Conservation (phyloP, 2,113 vertebrate genomes). For the Epinephelus cyanopodus region DNA sequence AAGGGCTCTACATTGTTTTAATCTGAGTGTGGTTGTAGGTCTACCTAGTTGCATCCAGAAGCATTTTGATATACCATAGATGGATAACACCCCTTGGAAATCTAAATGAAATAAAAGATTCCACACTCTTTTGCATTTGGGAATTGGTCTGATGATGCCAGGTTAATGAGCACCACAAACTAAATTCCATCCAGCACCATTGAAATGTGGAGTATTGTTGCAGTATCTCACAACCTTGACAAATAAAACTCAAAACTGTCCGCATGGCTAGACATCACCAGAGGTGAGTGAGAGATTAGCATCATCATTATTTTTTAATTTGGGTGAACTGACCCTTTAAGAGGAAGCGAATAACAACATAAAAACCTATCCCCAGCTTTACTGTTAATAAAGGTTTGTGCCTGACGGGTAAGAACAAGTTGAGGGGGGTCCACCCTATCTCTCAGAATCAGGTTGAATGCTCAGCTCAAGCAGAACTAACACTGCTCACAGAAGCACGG, state of each 20-base stretch:
- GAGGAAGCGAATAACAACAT: not conserved
- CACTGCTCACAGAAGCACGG: constrained; percentile 44
- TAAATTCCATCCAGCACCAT: not conserved
- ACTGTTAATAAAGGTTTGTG: not conserved
- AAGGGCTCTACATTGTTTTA: too few relatives aligned
- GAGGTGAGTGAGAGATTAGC: not conserved
- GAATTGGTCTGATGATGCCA: too few relatives aligned
- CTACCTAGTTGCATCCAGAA: too few relatives aligned
- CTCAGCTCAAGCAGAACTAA: constrained; percentile 59
- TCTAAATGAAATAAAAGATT: too few relatives aligned
- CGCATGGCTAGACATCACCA: not conserved
- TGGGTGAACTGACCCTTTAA: not conserved
- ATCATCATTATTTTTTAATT: not conserved
- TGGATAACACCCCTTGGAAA: too few relatives aligned
- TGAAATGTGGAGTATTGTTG: not conserved
- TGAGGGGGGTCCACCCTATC: constrained; percentile 5
- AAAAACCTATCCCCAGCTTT: not conserved
- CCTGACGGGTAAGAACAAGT: constrained; percentile 20
- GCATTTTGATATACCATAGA: too few relatives aligned
- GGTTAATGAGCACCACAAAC: not conserved
- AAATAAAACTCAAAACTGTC: not conserved
- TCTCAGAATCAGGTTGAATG: constrained; percentile 44
- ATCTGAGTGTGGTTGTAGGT: too few relatives aligned
- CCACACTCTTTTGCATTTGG: too few relatives aligned
- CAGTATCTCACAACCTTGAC: not conserved